Base-by-base conservation (phyloP, 2,797 vertebrate species). In the Tarsius wallacei region DNA sequence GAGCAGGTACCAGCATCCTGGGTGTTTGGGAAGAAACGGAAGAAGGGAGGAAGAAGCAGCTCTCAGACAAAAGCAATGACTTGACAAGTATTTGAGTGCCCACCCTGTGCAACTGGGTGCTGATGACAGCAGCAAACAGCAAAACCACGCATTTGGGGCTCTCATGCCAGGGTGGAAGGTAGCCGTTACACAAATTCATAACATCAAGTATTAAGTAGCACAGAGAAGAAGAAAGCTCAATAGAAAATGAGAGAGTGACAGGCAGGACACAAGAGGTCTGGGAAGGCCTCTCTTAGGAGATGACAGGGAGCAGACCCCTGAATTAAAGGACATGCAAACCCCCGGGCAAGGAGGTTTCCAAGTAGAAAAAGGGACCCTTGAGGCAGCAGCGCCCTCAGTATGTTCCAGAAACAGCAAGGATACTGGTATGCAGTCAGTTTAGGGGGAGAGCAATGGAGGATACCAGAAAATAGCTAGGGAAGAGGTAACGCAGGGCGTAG, bases 11-110 rank as follows among this genome's bases (percentile, higher is more conserved):
- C 53, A 7, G 16, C 33, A 17, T 71, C 33, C 28, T 71, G 31
- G 70, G 73, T 36, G 47, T n/a, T 10, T 1, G 36, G 19, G 73
- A 33, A 55, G 28, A 64, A 74, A 47, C 47, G 12, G 73, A 49
- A 63, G 74, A 5, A 31, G 21, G 16, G 33, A 24, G 66, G 71
- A 42, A 77, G 42, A 24, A 33, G 42, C 13, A 19, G 36, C 83
- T 14, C 88, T 73, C n/a, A 33, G 47, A 31, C 24, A 13, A 26
- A 87, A 42, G 87, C 47, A 17, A 1, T 0, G 7, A 21, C n/a
- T 21, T 5, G 3, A 2, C 33, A 49, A 15, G 0, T 16, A 0
- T 15, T n/a, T 11, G 11, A 4, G 53, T 9, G 13, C 61, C 53
- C 7, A 11, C 33, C 53, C 24, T 36, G 28, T 59, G 55, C 73